A percentile compares a stretch with the other conserved stretches of the same genome.
Conservation (phyloP, 2,113 vertebrate genomes). For the Tetraodon nigroviridis region DNA sequence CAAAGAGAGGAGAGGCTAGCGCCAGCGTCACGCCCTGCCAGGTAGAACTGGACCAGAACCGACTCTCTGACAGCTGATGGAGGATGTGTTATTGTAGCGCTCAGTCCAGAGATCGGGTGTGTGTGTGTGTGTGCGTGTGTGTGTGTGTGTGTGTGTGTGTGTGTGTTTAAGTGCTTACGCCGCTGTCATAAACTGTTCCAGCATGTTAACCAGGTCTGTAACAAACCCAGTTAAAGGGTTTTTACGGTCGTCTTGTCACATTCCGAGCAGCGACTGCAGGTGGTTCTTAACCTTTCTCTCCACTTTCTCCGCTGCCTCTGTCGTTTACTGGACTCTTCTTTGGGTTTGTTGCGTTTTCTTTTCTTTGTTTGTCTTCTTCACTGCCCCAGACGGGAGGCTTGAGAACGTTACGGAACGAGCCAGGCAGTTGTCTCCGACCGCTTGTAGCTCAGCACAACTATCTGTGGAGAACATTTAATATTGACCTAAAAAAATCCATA, state of each 20-base stretch:
- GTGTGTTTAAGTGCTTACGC: slow-evolving; percentile 35
- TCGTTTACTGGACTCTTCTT: slow-evolving; percentile 7
- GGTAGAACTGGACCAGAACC: slow-evolving; percentile 15
- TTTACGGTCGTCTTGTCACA: slow-evolving; percentile 47
- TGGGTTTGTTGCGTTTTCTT: neutral
- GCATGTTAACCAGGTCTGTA: slow-evolving; percentile 52
- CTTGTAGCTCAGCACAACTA: too few species aligned
- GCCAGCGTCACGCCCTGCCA: slow-evolving; percentile 17
- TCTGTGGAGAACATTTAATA: too few species aligned
- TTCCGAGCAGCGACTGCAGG: slow-evolving; percentile 43
- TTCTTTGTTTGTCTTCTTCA: too few species aligned
- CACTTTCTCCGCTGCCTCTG: slow-evolving; percentile 11
- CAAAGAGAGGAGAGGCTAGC: neutral
- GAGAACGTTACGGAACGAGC: too few species aligned
- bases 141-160: slow-evolving; percentile 34
- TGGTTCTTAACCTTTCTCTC: slow-evolving; percentile 46
- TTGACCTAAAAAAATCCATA: too few species aligned
- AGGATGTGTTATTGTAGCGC: slow-evolving; percentile 20
- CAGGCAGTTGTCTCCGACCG: too few species aligned
- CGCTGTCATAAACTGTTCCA: slow-evolving; percentile 48
- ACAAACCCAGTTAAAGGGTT: slow-evolving; percentile 47
- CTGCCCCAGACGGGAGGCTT: too few species aligned
- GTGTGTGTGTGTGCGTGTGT: slow-evolving; percentile 6
- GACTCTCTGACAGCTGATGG: slow-evolving; percentile 7
- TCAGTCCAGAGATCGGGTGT: slow-evolving; percentile 8